phyloP scores from a whole-genome alignment of 2,888 invertebrate genomes.

The Eulithis prunata region DNA sequence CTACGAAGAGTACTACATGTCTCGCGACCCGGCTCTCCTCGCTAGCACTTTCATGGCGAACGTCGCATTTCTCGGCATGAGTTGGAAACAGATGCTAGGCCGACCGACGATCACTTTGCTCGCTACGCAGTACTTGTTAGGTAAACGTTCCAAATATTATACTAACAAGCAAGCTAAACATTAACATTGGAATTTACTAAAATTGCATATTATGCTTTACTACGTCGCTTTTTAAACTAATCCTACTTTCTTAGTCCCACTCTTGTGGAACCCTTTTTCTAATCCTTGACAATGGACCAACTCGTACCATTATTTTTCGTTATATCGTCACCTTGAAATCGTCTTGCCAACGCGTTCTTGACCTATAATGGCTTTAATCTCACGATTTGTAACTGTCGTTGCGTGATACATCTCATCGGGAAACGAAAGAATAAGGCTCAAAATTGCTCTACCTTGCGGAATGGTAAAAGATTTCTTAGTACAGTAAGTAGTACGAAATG shows the following conservation, averaged over 20 bases:
- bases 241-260: background rate
- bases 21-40: conserved; percentile 97
- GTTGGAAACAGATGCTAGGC: conserved; percentile 98
- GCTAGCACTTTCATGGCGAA: conserved; percentile 97
- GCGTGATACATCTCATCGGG: no score
- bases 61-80: conserved; percentile 97
- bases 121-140: conserved; percentile 92
- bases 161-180: conserved; percentile 14
- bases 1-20: conserved; percentile 97
- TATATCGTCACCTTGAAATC: no score
- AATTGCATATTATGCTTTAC: background rate
- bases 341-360: no score
- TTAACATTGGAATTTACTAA: conserved; percentile 1
- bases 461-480: no score
- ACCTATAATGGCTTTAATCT: no score
- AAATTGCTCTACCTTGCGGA: no score
- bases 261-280: no score
- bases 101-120: conserved; percentile 97
- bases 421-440: no score
- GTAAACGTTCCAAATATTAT: conserved; percentile 78
- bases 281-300: no score
- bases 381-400: no score
- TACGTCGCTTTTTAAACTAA: background rate
- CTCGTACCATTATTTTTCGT: no score
- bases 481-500: no score